Percentiles rank a stretch among this genome's conserved stretches.
phyloP scores from a whole-genome alignment of 1,140 invertebrate species.

The Drosophila littoralis region DNA sequence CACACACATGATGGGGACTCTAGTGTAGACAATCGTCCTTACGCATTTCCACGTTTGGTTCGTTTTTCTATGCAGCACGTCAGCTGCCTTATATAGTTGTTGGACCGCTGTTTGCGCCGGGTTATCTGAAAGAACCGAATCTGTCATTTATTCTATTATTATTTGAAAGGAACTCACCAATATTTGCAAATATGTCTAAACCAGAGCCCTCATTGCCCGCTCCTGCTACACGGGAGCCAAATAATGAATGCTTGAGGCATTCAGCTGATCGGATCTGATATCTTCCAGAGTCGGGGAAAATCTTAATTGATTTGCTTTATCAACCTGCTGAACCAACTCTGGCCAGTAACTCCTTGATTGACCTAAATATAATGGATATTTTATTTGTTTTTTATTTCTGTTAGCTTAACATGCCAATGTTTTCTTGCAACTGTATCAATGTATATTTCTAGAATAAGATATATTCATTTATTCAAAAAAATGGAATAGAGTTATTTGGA shows the following conservation, averaged over 20 bases:
- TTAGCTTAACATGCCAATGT: not conserved
- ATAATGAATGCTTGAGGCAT: not conserved
- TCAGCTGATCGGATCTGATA: not conserved
- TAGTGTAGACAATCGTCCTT: not conserved
- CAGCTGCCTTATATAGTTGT: not conserved
- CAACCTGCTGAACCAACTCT: not conserved
- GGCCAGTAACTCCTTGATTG: not conserved
- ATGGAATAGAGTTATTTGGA: too few species aligned
- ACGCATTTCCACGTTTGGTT: not conserved
- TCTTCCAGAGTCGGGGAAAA: not conserved
- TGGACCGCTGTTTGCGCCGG: not conserved
- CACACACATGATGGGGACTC: not conserved
- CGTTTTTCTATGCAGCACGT: not conserved
- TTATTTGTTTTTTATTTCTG: not conserved
- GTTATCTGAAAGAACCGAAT: not conserved
- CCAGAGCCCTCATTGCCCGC: not conserved
- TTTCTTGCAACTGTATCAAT: not conserved
- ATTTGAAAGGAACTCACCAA: not conserved
- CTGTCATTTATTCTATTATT: not conserved
- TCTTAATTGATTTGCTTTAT: not conserved
- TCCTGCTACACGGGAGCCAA: not conserved
- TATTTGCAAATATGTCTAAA: slow-evolving; percentile 1
- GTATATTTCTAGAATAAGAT: not conserved
- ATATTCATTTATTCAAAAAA: too few species aligned
- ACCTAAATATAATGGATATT: not conserved